A percentile compares a stretch with the other conserved stretches of the same genome.
Evolutionary conservation across 2,888 invertebrate genomes (phyloP).

Genomic region (Phortica okadai): DNA sequence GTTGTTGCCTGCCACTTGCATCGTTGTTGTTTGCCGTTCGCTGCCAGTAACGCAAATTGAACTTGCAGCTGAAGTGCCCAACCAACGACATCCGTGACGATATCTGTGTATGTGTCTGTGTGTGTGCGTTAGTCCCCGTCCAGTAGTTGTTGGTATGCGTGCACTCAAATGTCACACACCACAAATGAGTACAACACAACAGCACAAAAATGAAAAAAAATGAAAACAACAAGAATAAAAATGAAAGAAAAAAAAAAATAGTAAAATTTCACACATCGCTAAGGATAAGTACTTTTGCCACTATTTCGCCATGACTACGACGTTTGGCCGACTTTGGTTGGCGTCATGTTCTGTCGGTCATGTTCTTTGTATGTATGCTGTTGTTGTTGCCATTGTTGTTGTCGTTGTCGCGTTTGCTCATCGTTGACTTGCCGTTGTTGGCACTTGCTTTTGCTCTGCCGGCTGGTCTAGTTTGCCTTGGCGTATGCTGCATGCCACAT

Average conservation of each 20-base stretch:
- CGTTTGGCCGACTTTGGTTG: not conserved
- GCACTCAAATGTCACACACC: slow-evolving; percentile 54
- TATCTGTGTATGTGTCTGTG: slow-evolving; percentile 51
- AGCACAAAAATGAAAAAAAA: not conserved
- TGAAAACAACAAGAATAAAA: slow-evolving; percentile 26
- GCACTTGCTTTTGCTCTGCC: slow-evolving; percentile 1
- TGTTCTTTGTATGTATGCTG: not conserved
- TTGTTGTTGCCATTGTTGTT: slow-evolving; percentile 1
- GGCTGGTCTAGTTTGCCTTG: slow-evolving; percentile 20
- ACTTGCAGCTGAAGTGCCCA: slow-evolving; percentile 64
- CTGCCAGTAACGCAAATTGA: slow-evolving; percentile 66
- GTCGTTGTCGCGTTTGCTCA: slow-evolving; percentile 3
- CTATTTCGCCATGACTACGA: slow-evolving; percentile 2
- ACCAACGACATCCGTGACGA: not conserved
- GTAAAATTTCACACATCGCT: slow-evolving; percentile 44
- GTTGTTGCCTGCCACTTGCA: slow-evolving; percentile 35
- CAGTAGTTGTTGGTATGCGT: slow-evolving; percentile 39
- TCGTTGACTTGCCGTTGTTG: slow-evolving; percentile 6
- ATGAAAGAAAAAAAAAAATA: slow-evolving; percentile 30
- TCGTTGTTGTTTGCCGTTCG: slow-evolving; percentile 43
- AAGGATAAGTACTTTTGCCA: slow-evolving; percentile 45
- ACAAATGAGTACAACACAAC: slow-evolving; percentile 50
- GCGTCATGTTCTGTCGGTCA: slow-evolving; percentile 14
- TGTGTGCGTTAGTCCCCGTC: slow-evolving; percentile 56
- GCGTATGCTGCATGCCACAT: slow-evolving; percentile 15